phyloP scores from a whole-genome alignment of 1,140 invertebrate genomes.

The Drosophila obscura region DNA sequence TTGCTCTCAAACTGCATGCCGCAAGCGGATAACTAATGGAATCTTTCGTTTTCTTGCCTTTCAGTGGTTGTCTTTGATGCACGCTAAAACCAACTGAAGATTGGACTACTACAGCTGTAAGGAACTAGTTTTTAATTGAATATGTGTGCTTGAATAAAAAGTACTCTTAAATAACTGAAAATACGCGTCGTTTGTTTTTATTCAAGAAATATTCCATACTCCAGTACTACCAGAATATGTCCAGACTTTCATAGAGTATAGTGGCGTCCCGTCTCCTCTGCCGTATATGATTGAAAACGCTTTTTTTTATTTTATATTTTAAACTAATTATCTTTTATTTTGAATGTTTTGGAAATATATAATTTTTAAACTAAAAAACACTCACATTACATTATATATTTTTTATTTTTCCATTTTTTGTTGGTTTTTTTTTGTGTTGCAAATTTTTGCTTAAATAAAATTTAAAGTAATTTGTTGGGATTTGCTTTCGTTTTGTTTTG shows the following conservation, averaged over 20 bases:
- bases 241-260: too few species aligned
- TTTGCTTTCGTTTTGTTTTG: conserved; percentile 46
- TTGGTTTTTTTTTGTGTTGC: conserved; percentile 40
- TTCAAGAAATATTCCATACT: too few species aligned
- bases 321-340: conserved; percentile 79
- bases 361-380: conserved; percentile 81
- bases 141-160: conserved; percentile 23
- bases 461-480: conserved; percentile 75
- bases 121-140: conserved; percentile 50
- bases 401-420: conserved; percentile 44
- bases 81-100: conserved; percentile 74
- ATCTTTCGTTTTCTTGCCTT: conserved; percentile 40
- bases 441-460: conserved; percentile 78
- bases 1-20: conserved; percentile 47
- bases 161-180: neutral
- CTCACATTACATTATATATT: conserved; percentile 71
- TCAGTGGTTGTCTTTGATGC: conserved; percentile 89
- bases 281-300: conserved; percentile 9
- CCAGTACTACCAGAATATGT: neutral
- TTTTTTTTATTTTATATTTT: conserved; percentile 59
- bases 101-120: neutral
- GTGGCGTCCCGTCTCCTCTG: neutral
- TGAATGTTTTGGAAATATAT: conserved; percentile 80
- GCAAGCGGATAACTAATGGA: neutral
- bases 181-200: too few species aligned